Conservation (phyloP, 2,113 vertebrate species). For the Cryptotis parvus region DNA sequence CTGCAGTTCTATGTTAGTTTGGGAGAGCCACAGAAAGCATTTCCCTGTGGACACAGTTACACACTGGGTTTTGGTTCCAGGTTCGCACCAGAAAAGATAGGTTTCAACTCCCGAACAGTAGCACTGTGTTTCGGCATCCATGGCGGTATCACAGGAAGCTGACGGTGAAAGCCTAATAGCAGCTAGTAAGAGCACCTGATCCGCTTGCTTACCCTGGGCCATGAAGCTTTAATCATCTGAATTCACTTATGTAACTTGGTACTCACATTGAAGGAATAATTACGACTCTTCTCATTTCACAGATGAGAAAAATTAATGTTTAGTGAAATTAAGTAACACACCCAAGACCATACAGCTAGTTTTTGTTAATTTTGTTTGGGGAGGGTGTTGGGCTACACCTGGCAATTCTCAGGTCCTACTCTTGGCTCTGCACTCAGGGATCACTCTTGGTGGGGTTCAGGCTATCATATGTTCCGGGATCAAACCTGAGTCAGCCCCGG, state of each 20-base stretch:
- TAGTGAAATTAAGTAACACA: neutral
- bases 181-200: neutral
- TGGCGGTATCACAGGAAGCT: neutral
- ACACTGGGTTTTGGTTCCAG: neutral
- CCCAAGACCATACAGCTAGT: neutral
- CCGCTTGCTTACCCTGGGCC: neutral
- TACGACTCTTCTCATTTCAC: neutral
- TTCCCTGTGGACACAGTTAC: conserved; percentile 17
- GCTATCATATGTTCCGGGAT: neutral
- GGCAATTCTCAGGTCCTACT: too few species aligned
- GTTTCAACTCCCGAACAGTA: too few species aligned
- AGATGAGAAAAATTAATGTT: conserved; percentile 1
- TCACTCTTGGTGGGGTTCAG: too few species aligned
- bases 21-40: conserved; percentile 22
- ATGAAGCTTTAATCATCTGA: neutral
- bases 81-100: neutral
- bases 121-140: neutral
- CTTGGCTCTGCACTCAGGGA: too few species aligned
- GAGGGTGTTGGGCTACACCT: too few species aligned
- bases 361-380: neutral
- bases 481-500: neutral
- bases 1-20: neutral
- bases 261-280: neutral
- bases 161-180: neutral
- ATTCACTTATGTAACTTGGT: neutral